Evolutionary conservation across 2,113 vertebrate genomes (phyloP).

Genomic region (Columba livia): DNA sequence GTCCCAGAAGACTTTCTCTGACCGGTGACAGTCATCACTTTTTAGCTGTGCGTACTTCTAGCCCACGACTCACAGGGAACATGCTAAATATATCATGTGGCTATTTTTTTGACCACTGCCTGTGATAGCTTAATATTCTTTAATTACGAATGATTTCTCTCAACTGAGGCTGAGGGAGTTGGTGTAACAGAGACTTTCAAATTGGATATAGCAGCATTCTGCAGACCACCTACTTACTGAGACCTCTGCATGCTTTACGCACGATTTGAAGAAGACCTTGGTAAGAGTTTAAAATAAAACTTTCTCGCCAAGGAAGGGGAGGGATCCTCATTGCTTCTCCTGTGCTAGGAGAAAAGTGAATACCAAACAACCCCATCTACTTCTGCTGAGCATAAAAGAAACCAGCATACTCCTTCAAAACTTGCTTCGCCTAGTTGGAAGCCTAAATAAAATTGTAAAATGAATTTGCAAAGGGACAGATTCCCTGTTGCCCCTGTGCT

Average conservation of each 20-base stretch:
- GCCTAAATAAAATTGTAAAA: not conserved
- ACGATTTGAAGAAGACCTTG: not conserved
- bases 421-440: not conserved
- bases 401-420: not conserved
- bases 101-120: not conserved
- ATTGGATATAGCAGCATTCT: not conserved
- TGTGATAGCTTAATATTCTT: not conserved
- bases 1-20: not conserved
- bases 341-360: not conserved
- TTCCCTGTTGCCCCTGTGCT: not conserved
- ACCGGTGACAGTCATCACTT: accelerated
- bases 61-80: not conserved
- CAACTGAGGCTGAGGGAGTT: not conserved
- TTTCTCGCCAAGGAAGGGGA: not conserved
- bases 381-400: not conserved
- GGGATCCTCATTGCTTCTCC: not conserved
- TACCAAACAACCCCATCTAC: not conserved
- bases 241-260: not conserved
- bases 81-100: not conserved
- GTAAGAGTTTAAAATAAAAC: not conserved
- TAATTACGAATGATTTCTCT: not conserved
- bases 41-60: not conserved
- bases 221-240: not conserved
- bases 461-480: not conserved
- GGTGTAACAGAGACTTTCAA: not conserved